Evolutionary conservation across 23 tunicate species (phyloP).

Genomic region (Corella eumyota): DNA sequence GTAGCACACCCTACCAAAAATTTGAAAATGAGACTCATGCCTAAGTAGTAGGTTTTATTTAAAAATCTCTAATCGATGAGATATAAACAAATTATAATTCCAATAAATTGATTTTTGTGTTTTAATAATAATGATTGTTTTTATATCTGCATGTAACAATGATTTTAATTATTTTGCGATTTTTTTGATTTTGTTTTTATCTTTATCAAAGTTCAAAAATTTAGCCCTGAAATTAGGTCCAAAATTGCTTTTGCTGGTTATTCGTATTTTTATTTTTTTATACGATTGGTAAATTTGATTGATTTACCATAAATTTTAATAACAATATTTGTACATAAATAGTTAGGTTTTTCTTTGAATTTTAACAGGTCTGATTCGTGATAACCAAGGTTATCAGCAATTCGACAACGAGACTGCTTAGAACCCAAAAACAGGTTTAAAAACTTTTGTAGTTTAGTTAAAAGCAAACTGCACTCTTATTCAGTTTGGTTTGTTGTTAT

Average conservation of each 20-base stretch:
- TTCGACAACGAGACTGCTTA: slow-evolving; percentile 46
- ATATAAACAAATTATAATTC: no score
- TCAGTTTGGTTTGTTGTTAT: no score
- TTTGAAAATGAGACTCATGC: slow-evolving; percentile 32
- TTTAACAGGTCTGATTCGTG: slow-evolving; percentile 24
- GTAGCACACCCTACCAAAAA: slow-evolving; percentile 32
- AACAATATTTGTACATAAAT: background rate
- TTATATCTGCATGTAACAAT: no score
- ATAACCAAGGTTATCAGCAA: slow-evolving; percentile 26
- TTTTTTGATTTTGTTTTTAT: no score
- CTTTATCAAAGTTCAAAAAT: no score
- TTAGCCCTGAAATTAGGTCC: no score
- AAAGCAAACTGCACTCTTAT: no score
- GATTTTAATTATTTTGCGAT: no score
- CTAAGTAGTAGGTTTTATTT: background rate
- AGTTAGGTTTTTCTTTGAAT: background rate
- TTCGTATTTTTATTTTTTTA: background rate
- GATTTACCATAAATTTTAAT: background rate
- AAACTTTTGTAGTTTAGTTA: no score
- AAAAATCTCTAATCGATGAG: no score
- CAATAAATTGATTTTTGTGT: no score
- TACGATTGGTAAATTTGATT: background rate
- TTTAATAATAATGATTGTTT: no score
- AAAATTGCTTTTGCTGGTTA: background rate
- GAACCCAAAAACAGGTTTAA: slow-evolving; percentile 11